Evolutionary conservation across 2,797 vertebrate genomes (phyloP).

Genomic region (Sternarchorhynchus goeldii): DNA sequence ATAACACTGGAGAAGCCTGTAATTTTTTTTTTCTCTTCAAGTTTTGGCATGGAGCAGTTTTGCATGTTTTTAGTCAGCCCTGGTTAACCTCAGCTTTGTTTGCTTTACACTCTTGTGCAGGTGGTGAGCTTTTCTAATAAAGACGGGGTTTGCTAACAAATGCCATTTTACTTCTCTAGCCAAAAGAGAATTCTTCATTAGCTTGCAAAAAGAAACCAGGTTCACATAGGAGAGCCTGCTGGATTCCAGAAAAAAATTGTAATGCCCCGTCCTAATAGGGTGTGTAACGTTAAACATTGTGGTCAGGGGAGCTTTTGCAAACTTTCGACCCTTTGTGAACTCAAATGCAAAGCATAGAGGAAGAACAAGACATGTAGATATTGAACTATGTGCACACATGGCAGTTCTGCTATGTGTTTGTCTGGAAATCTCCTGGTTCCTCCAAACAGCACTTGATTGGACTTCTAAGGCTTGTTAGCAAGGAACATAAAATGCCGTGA

Average conservation of each 20-base stretch:
- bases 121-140: constrained; percentile 51
- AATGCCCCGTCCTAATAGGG: constrained; percentile 39
- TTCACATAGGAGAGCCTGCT: constrained; percentile 40
- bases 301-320: constrained; percentile 30
- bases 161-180: constrained; percentile 48
- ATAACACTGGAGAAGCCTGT: neutral
- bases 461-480: constrained; percentile 10
- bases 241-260: constrained; percentile 40
- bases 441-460: constrained; percentile 1
- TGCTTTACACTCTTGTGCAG: constrained; percentile 48
- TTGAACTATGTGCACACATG: neutral
- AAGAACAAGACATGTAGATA: neutral
- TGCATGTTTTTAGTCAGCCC: constrained; percentile 49
- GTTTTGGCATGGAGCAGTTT: constrained; percentile 45
- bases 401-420: neutral
- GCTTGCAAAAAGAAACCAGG: constrained; percentile 44
- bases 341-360: neutral
- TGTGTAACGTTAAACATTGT: constrained; percentile 43
- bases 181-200: constrained; percentile 52
- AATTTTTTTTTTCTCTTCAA: neutral
- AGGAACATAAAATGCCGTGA: constrained; percentile 40
- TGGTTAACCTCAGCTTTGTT: constrained; percentile 54
- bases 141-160: constrained; percentile 53
- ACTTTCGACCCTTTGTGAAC: constrained; percentile 33
- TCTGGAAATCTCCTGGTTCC: neutral